Percentiles rank a stretch among this genome's conserved stretches.
These are phyloP conservation scores for Mallotus villosus DNA, from an alignment of 2,797 vertebrate species.

Conservation along the genomic window DNA sequence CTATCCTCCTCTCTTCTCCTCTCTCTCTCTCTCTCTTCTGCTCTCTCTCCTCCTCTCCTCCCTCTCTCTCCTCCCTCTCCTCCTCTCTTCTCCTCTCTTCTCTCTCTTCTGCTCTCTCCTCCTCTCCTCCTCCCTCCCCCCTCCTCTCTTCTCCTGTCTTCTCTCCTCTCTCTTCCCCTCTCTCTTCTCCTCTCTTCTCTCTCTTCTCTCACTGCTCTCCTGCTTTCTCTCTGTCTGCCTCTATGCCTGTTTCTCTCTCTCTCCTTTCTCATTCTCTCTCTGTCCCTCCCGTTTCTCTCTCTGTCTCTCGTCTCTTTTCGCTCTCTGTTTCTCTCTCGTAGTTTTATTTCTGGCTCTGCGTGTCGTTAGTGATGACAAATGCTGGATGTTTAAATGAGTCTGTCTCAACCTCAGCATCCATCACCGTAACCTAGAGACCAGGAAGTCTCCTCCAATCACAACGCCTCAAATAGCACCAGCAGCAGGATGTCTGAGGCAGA, in stretches of 20 bases:
- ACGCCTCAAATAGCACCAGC: neutral
- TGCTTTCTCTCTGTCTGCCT: neutral
- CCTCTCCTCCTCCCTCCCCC: too few relatives aligned
- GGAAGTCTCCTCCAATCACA: neutral
- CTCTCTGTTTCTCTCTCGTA: neutral
- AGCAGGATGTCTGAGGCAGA: too few relatives aligned
- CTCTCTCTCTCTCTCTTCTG: neutral
- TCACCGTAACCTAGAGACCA: neutral
- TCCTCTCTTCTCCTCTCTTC: too few relatives aligned
- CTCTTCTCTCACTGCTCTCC: neutral
- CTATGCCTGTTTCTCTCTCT: neutral
- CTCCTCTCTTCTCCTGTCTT: constrained; percentile 8
- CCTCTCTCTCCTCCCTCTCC: neutral
- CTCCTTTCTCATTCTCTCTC: neutral
- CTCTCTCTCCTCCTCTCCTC: neutral
- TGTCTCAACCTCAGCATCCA: neutral
- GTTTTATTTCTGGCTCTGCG: neutral
- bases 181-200: neutral
- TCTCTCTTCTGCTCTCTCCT: neutral
- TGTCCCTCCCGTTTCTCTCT: neutral
- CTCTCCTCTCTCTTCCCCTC: neutral
- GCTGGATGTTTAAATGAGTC: neutral
- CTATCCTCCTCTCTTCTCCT: neutral
- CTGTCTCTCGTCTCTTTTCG: neutral
- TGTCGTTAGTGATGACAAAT: constrained; percentile 3